Percentiles rank a stretch among this genome's conserved stretches.
Conservation (phyloP, 2,797 vertebrate genomes). For the Remorina albescens region DNA sequence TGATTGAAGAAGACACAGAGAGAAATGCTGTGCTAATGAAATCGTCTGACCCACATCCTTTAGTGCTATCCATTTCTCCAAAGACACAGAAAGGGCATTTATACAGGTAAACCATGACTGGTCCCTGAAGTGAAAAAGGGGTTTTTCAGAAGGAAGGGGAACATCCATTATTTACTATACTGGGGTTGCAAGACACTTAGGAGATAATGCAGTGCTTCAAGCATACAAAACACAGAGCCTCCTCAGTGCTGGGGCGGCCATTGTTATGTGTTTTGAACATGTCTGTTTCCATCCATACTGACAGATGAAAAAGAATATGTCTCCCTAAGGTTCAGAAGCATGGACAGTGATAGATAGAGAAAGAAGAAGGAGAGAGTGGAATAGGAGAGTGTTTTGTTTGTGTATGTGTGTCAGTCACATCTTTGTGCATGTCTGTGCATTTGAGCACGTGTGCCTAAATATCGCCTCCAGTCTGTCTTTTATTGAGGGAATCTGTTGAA, state of each 20-base stretch:
- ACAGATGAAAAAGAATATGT: slow-evolving; percentile 82
- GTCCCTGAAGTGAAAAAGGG: slow-evolving; percentile 78
- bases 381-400: slow-evolving; percentile 52
- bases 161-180: slow-evolving; percentile 84
- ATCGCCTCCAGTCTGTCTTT: slow-evolving; percentile 41
- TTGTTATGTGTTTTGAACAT: slow-evolving; percentile 81
- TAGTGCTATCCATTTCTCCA: slow-evolving; percentile 78
- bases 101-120: slow-evolving; percentile 82
- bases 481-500: slow-evolving; percentile 35
- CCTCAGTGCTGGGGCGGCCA: slow-evolving; percentile 71
- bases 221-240: slow-evolving; percentile 81
- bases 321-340: slow-evolving; percentile 76
- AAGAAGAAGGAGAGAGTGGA: slow-evolving; percentile 33
- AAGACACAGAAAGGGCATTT: slow-evolving; percentile 81
- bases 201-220: slow-evolving; percentile 84
- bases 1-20: slow-evolving; percentile 72
- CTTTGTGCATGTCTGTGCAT: slow-evolving; percentile 44
- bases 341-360: slow-evolving; percentile 63
- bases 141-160: slow-evolving; percentile 71
- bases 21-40: slow-evolving; percentile 80
- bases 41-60: slow-evolving; percentile 81
- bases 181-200: slow-evolving; percentile 80
- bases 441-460: slow-evolving; percentile 42
- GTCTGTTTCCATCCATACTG: slow-evolving; percentile 81
- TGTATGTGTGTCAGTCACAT: slow-evolving; percentile 50